Percentiles rank a stretch among this genome's conserved stretches.
These are phyloP conservation scores for Andrena chrysosceles DNA, from an alignment of 2,888 invertebrate species.

Conservation along the genomic window DNA sequence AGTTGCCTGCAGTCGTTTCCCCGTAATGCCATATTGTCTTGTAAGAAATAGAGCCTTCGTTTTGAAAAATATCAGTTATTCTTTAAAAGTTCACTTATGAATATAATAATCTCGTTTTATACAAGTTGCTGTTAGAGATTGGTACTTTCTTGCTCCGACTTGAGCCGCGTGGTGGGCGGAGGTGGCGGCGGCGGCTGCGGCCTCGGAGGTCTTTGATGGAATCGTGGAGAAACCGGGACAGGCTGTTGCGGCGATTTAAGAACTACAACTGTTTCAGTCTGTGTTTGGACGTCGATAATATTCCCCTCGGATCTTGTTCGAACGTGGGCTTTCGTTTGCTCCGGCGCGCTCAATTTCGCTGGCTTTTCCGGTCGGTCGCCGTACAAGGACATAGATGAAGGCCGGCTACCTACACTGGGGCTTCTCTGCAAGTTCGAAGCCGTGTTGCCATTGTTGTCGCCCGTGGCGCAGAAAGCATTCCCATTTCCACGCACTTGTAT, in stretches of 20 bases:
- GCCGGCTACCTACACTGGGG: slow-evolving; percentile 83
- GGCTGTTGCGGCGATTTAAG: slow-evolving; percentile 78
- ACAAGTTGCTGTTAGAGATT: slow-evolving; percentile 76
- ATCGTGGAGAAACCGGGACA: slow-evolving; percentile 81
- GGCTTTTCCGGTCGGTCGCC: slow-evolving; percentile 79
- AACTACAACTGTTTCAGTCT: slow-evolving; percentile 79
- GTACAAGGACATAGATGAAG: slow-evolving; percentile 81
- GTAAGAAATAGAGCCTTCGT: slow-evolving; percentile 48
- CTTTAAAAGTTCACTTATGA: slow-evolving; percentile 41
- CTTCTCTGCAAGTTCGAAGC: slow-evolving; percentile 84
- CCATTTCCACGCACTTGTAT: slow-evolving; percentile 86
- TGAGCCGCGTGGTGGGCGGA: slow-evolving; percentile 77
- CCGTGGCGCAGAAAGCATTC: slow-evolving; percentile 56
- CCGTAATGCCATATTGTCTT: slow-evolving; percentile 38
- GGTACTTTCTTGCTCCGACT: slow-evolving; percentile 83
- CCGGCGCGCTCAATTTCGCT: slow-evolving; percentile 77
- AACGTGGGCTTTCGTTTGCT: slow-evolving; percentile 79
- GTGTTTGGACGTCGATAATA: slow-evolving; percentile 86
- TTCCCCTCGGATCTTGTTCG: slow-evolving; percentile 88
- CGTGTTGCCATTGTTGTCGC: slow-evolving; percentile 81
- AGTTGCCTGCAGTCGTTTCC: slow-evolving; percentile 8
- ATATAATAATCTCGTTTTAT: slow-evolving; percentile 45
- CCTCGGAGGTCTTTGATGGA: slow-evolving; percentile 81
- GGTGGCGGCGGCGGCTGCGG: slow-evolving; percentile 84
- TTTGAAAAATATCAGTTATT: slow-evolving; percentile 32